A percentile compares a stretch with the other conserved stretches of the same genome.
Conservation (phyloP, 2,888 invertebrate genomes). For the Lucinisca nassula region DNA sequence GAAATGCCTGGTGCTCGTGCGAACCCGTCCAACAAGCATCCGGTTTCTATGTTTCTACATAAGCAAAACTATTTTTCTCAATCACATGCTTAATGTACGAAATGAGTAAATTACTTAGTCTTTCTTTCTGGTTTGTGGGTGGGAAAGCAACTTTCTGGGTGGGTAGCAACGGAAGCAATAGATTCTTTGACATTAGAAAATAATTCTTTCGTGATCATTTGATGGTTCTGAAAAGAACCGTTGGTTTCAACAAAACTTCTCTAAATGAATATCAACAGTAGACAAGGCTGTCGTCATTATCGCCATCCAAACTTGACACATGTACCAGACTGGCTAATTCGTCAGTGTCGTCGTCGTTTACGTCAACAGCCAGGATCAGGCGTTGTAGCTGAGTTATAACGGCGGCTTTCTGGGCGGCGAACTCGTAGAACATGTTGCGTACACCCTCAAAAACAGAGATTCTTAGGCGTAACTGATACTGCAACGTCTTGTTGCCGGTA, state of each 20-base stretch:
- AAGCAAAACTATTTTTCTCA: too few species aligned
- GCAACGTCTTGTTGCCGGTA: neutral
- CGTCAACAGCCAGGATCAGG: neutral
- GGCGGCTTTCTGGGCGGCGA: neutral
- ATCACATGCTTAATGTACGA: too few species aligned
- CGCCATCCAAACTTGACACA: neutral
- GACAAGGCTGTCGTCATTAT: neutral
- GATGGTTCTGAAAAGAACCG: constrained; percentile 8
- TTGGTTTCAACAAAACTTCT: neutral
- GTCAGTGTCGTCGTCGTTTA: neutral
- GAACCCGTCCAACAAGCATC: too few species aligned
- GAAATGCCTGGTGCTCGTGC: too few species aligned
- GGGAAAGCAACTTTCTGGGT: too few species aligned
- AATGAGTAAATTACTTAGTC: too few species aligned
- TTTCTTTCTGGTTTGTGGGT: too few species aligned
- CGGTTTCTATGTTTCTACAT: too few species aligned
- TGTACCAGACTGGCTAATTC: neutral
- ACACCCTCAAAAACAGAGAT: neutral
- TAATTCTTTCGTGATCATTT: neutral
- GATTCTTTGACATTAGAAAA: too few species aligned
- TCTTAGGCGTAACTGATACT: neutral
- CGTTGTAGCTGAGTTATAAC: neutral
- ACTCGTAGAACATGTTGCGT: constrained; percentile 8
- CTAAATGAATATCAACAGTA: neutral
- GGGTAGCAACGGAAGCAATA: too few species aligned